These are phyloP conservation scores for Sminthopsis crassicaudata DNA, from an alignment of 2,113 vertebrate species.

Conservation along the genomic window DNA sequence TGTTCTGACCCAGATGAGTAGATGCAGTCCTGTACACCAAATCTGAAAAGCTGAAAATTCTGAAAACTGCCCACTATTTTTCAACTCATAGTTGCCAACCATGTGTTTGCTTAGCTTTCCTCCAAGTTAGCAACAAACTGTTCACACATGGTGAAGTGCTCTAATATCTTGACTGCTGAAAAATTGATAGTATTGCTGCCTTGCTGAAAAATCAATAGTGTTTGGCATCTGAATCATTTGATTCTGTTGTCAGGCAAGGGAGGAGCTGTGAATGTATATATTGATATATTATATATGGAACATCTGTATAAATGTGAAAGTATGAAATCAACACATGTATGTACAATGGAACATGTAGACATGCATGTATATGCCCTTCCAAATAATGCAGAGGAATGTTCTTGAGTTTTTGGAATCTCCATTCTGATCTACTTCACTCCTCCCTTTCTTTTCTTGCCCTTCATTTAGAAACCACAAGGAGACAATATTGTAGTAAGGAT, in stretches of 20 bases:
- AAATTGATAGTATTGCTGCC: background rate
- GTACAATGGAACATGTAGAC: background rate
- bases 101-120: background rate
- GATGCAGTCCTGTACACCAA: background rate
- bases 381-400: background rate
- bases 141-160: background rate
- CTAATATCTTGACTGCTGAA: background rate
- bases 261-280: background rate
- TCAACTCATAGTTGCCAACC: background rate
- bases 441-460: constrained; percentile 63
- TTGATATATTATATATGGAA: background rate
- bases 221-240: background rate
- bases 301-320: background rate
- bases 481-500: constrained; percentile 71
- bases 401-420: background rate
- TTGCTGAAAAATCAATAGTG: background rate
- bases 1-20: background rate
- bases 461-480: constrained; percentile 73
- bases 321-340: background rate
- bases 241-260: background rate
- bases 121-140: background rate
- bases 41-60: background rate
- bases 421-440: constrained; percentile 29
- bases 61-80: background rate
- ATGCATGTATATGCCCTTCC: background rate